Conservation (phyloP, 2,888 invertebrate genomes). For the Merodon equestris region DNA sequence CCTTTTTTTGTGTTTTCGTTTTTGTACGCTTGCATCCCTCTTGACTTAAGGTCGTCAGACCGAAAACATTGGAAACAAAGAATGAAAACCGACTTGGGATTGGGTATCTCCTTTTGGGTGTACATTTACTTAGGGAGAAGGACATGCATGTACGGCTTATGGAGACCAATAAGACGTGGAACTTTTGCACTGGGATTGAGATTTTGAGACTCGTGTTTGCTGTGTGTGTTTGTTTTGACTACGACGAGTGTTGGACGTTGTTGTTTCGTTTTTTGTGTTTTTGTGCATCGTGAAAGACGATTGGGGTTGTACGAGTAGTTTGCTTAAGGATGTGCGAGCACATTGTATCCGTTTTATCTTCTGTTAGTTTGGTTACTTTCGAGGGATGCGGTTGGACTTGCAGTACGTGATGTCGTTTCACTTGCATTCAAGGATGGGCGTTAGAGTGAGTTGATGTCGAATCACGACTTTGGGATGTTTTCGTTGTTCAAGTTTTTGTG, state of each 20-base stretch:
- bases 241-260: constrained; percentile 46
- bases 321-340: constrained; percentile 18
- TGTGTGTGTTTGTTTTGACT: constrained; percentile 31
- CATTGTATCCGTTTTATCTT: background rate
- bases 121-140: constrained; percentile 14
- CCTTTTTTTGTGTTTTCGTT: constrained; percentile 1
- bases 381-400: constrained; percentile 3
- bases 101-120: too few relatives aligned
- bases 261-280: constrained; percentile 6
- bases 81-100: background rate
- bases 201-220: too few relatives aligned
- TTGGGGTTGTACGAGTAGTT: constrained; percentile 6
- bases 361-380: constrained; percentile 21
- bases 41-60: constrained; percentile 20
- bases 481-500: too few relatives aligned
- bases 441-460: constrained; percentile 5
- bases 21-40: background rate
- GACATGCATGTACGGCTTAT: constrained; percentile 19
- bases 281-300: too few relatives aligned
- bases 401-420: background rate
- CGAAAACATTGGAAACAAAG: background rate
- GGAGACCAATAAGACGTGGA: constrained; percentile 31
- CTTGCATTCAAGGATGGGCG: background rate
- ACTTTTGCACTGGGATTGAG: constrained; percentile 20
- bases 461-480: background rate